A percentile compares a stretch with the other conserved stretches of the same genome.
These are phyloP conservation scores for Holacanthella duospinosa DNA, from an alignment of 2,888 invertebrate genomes.

Conservation along the genomic window DNA sequence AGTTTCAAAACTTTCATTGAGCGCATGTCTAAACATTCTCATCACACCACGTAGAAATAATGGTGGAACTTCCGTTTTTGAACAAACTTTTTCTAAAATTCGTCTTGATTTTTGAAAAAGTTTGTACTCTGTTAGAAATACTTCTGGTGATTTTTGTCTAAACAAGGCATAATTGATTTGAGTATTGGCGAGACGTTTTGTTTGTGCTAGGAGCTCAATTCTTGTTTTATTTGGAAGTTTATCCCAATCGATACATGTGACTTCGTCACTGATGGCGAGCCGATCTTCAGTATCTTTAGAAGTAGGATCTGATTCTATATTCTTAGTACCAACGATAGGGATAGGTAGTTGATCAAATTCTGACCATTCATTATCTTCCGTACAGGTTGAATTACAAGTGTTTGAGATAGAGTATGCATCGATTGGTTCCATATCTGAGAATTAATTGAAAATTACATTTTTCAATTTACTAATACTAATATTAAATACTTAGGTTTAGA, in stretches of 20 bases:
- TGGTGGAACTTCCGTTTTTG: conserved; percentile 15
- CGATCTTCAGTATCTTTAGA: not conserved
- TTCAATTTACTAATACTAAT: not conserved
- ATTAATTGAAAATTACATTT: not conserved
- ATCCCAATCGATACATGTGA: not conserved
- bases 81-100: conserved; percentile 22
- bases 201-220: conserved; percentile 22
- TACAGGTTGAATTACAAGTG: not conserved
- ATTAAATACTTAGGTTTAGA: not conserved
- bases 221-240: not conserved
- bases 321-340: not conserved
- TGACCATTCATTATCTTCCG: not conserved
- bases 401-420: not conserved
- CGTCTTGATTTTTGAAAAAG: conserved; percentile 22
- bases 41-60: conserved; percentile 18
- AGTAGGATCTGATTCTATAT: not conserved
- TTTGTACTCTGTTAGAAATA: conserved; percentile 18
- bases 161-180: conserved; percentile 13
- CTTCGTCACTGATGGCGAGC: not conserved
- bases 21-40: conserved; percentile 26
- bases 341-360: not conserved
- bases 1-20: conserved; percentile 20
- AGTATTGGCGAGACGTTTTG: conserved; percentile 19
- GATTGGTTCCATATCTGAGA: not conserved
- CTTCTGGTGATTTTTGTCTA: conserved; percentile 12